phyloP scores from a whole-genome alignment of 2,113 vertebrate genomes.

The Ascaphus truei region DNA sequence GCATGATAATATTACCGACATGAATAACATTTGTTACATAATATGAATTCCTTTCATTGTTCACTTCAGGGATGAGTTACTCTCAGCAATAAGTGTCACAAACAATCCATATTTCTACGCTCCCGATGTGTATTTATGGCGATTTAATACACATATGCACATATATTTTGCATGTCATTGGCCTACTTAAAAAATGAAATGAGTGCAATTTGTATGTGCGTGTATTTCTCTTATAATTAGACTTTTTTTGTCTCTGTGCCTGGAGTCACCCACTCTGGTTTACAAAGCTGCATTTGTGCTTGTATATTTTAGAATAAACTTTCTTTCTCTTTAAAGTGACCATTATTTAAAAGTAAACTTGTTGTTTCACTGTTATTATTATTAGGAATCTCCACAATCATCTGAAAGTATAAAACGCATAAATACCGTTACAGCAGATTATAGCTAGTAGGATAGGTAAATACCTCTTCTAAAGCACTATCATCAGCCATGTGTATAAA shows the following conservation, averaged over 20 bases:
- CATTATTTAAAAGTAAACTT: too few relatives aligned
- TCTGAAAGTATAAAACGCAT: not conserved
- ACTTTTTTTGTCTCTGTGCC: not conserved
- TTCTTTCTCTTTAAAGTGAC: too few relatives aligned
- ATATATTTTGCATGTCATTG: slow-evolving; percentile 22
- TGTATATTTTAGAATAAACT: too few relatives aligned
- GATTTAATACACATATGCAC: slow-evolving; percentile 10
- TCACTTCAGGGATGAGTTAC: not conserved
- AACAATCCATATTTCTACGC: not conserved
- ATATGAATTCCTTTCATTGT: not conserved
- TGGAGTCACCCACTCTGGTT: too few relatives aligned
- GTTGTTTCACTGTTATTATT: not conserved
- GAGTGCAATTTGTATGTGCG: not conserved
- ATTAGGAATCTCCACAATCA: not conserved
- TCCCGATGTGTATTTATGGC: not conserved
- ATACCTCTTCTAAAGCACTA: too few relatives aligned
- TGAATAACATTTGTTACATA: not conserved
- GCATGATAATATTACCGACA: not conserved
- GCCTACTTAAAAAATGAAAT: slow-evolving; percentile 12
- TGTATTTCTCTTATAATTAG: not conserved
- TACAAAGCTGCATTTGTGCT: too few relatives aligned
- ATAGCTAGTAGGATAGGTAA: slow-evolving; percentile 4
- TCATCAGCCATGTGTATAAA: too few relatives aligned
- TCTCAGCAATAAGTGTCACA: not conserved
- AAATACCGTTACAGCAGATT: not conserved